Conservation (phyloP, 2,888 invertebrate genomes). For the Blomia tropicalis region DNA sequence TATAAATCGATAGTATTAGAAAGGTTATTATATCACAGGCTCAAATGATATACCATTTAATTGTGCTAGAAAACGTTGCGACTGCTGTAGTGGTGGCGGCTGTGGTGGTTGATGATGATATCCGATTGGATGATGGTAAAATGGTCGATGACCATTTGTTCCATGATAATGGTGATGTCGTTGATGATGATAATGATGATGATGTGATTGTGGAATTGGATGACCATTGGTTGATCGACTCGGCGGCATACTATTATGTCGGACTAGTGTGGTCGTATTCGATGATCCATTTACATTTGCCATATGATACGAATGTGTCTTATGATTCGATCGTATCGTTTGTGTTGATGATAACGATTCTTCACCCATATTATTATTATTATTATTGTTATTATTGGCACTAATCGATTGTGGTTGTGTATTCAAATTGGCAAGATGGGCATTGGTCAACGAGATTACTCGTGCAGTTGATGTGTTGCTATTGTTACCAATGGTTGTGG, state of each 20-base stretch:
- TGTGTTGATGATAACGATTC: too few relatives aligned
- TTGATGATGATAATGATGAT: too few relatives aligned
- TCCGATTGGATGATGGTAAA: not conserved
- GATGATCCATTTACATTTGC: not conserved
- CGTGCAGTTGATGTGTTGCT: too few relatives aligned
- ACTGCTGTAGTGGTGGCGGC: not conserved
- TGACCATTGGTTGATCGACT: not conserved
- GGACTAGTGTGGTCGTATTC: not conserved
- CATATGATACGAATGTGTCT: not conserved
- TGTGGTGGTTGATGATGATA: not conserved
- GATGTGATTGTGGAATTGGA: not conserved
- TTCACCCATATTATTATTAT: not conserved
- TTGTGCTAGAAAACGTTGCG: too few relatives aligned
- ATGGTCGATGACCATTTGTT: not conserved
- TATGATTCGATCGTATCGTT: not conserved
- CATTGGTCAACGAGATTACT: not conserved
- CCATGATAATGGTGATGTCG: too few relatives aligned
- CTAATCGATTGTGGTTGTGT: not conserved
- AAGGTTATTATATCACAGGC: not conserved
- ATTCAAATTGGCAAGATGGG: not conserved
- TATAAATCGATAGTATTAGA: not conserved
- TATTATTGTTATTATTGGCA: not conserved
- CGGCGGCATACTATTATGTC: slow-evolving; percentile 6
- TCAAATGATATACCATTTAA: not conserved
- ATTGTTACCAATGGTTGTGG: too few relatives aligned